Conservation (phyloP, 2,797 vertebrate genomes). For the Tokudaia muenninki region DNA sequence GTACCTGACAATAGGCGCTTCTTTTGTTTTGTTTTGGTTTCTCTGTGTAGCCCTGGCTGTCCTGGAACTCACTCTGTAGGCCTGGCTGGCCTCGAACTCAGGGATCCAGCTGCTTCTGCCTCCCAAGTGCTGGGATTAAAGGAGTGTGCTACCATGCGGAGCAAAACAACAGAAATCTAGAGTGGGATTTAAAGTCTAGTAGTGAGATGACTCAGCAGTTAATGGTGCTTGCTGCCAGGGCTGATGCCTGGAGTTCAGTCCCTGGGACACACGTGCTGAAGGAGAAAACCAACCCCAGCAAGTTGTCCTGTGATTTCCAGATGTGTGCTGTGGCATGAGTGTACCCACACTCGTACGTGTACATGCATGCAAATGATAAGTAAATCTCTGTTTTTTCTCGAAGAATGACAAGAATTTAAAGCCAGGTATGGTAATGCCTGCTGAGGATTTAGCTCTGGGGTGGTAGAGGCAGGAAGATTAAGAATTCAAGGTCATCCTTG, state of each 20-base stretch:
- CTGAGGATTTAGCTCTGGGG: background rate
- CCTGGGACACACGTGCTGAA: background rate
- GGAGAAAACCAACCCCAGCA: background rate
- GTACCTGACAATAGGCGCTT: background rate
- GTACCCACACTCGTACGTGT: background rate
- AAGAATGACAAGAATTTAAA: background rate
- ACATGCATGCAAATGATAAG: background rate
- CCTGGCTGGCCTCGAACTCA: background rate
- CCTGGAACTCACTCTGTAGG: background rate
- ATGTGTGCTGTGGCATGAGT: background rate
- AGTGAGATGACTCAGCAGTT: background rate
- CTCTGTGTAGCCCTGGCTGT: background rate
- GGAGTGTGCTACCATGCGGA: background rate
- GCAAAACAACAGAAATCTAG: background rate
- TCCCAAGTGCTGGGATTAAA: background rate
- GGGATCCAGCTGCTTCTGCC: background rate
- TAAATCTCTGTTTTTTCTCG: background rate
- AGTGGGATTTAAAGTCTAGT: background rate
- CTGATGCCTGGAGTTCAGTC: background rate
- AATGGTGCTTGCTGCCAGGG: background rate
- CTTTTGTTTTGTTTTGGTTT: background rate
- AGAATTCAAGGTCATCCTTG: background rate
- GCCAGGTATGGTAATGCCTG: background rate
- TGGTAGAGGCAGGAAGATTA: background rate
- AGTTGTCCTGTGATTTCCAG: background rate